phyloP scores from a whole-genome alignment of 1,140 invertebrate species.

The Octopus bimaculoides region DNA sequence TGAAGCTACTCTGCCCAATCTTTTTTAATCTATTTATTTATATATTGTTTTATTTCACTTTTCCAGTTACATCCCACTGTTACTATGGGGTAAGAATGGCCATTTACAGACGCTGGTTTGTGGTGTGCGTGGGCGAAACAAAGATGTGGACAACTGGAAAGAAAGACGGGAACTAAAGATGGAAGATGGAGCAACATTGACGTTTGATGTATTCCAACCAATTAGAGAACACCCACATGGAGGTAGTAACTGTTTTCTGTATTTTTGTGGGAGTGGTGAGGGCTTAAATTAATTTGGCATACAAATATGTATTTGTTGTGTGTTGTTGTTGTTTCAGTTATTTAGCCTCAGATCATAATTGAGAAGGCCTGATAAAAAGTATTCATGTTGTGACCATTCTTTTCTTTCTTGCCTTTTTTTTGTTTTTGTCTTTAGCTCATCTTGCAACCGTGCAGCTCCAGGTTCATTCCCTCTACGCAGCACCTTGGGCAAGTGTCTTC shows the following conservation, averaged over 20 bases:
- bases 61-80: constrained; percentile 83
- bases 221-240: constrained; percentile 56
- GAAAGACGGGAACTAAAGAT: constrained; percentile 72
- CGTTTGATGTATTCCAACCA: constrained; percentile 88
- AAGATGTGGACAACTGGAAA: constrained; percentile 81
- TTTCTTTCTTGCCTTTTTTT: no score
- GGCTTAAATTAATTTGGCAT: no score
- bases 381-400: no score
- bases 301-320: no score
- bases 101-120: constrained; percentile 90
- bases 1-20: no score
- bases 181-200: constrained; percentile 80
- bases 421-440: no score
- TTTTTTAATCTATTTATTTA: constrained; percentile 20
- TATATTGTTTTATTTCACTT: constrained; percentile 34
- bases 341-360: no score
- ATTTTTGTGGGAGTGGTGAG: neutral
- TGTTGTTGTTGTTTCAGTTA: no score
- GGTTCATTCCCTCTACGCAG: no score
- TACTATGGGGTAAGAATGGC: constrained; percentile 90
- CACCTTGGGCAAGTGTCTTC: no score
- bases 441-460: no score
- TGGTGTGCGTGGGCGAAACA: constrained; percentile 81
- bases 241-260: constrained; percentile 23
- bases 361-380: no score